A percentile compares a stretch with the other conserved stretches of the same genome.
Evolutionary conservation across 2,797 vertebrate species (phyloP).

Genomic region (Phoxinus dragarum): DNA sequence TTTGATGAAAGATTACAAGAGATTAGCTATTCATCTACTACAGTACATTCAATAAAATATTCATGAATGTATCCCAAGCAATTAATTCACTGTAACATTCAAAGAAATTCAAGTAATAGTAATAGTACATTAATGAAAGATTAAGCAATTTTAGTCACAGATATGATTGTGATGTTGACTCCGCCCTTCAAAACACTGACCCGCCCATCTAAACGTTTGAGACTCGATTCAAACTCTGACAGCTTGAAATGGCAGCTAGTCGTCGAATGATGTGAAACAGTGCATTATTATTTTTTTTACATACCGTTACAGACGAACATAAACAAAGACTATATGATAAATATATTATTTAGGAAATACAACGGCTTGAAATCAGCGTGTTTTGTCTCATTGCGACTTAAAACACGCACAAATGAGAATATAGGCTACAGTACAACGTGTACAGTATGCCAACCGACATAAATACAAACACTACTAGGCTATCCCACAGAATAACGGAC

Average conservation of each 20-base stretch:
- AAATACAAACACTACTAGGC: background rate
- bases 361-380: background rate
- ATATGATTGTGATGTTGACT: background rate
- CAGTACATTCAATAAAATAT: background rate
- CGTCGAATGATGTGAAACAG: background rate
- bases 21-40: background rate
- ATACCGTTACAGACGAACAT: background rate
- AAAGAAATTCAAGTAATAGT: background rate
- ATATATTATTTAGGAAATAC: background rate
- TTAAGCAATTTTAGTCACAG: background rate
- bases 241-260: background rate
- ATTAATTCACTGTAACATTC: background rate
- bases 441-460: background rate
- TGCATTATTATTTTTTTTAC: background rate
- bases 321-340: background rate
- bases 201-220: background rate
- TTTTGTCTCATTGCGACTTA: constrained; percentile 25
- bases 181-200: background rate
- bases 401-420: background rate
- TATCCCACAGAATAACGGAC: background rate
- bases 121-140: background rate
- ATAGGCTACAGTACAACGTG: background rate
- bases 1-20: background rate
- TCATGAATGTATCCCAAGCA: background rate
- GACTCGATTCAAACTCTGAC: background rate